Conservation (phyloP, 2,113 vertebrate genomes). For the Thunnus thynnus region DNA sequence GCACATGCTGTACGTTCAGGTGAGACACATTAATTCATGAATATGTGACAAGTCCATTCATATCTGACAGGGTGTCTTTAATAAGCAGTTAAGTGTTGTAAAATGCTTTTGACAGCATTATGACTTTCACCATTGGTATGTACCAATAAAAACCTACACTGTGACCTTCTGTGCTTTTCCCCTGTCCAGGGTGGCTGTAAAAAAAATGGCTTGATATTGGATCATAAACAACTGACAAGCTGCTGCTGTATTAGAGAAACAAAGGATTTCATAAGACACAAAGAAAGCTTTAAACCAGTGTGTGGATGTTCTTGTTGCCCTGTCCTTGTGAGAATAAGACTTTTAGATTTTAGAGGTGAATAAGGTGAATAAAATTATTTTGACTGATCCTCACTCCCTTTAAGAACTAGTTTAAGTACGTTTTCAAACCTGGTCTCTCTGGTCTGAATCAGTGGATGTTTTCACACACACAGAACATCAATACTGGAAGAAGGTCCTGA, state of each 20-base stretch:
- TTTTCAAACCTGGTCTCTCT: too few relatives aligned
- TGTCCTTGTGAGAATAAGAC: slow-evolving; percentile 14
- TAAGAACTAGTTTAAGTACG: too few relatives aligned
- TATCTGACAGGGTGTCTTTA: slow-evolving; percentile 45
- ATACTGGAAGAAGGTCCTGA: too few relatives aligned
- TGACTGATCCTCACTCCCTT: too few relatives aligned
- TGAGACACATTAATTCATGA: slow-evolving; percentile 6
- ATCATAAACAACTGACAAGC: slow-evolving; percentile 74
- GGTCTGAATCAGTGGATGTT: too few relatives aligned
- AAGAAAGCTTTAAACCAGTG: slow-evolving; percentile 50
- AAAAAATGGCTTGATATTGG: slow-evolving; percentile 71
- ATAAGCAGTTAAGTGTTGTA: slow-evolving; percentile 53
- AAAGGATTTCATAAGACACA: slow-evolving; percentile 58
- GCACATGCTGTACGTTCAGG: background rate
- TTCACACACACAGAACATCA: too few relatives aligned
- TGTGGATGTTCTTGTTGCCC: slow-evolving; percentile 4
- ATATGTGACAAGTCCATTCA: slow-evolving; percentile 35
- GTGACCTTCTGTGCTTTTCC: slow-evolving; percentile 58
- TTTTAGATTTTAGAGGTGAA: too few relatives aligned
- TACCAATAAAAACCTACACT: slow-evolving; percentile 67
- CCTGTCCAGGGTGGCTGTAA: slow-evolving; percentile 59
- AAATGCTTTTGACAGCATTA: slow-evolving; percentile 62
- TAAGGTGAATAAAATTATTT: too few relatives aligned
- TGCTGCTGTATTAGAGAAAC: slow-evolving; percentile 56
- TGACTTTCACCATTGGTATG: slow-evolving; percentile 54